phyloP scores from a whole-genome alignment of 2,113 vertebrate species.

The Nothobranchius furzeri region DNA sequence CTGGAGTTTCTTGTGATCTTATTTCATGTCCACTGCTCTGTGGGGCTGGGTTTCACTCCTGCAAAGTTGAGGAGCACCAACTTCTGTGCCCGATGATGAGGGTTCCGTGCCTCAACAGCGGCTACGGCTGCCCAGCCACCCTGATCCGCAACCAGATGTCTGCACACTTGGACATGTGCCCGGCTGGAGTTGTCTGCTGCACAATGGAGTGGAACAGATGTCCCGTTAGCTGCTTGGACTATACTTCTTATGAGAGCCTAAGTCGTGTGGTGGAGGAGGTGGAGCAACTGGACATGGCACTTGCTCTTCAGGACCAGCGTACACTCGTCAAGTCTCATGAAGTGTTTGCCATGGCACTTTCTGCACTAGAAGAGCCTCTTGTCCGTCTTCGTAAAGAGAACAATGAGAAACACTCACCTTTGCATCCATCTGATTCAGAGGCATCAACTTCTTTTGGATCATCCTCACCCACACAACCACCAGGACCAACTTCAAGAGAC shows the following conservation, averaged over 20 bases:
- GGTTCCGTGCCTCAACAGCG: conserved; percentile 91
- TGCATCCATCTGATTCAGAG: conserved; percentile 13
- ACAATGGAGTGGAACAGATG: conserved; percentile 99
- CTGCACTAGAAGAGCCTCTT: conserved; percentile 74
- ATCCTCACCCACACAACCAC: conserved; percentile 6
- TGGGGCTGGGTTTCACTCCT: conserved; percentile 94
- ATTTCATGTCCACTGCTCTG: conserved; percentile 88
- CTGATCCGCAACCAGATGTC: conserved; percentile 90
- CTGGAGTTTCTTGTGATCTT: conserved; percentile 89
- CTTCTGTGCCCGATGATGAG: conserved; percentile 91
- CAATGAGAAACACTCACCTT: background rate
- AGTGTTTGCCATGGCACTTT: conserved; percentile 91
- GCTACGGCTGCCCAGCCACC: conserved; percentile 90
- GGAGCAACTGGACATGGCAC: conserved; percentile 95
- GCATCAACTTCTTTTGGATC: conserved; percentile 18
- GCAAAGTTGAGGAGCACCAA: conserved; percentile 91
- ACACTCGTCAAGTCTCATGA: conserved; percentile 94
- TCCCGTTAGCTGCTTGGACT: conserved; percentile 93
- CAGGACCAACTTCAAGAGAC: conserved; percentile 31
- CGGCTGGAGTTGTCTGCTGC: conserved; percentile 95
- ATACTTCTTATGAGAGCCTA: conserved; percentile 92
- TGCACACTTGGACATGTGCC: conserved; percentile 92
- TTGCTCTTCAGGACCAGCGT: conserved; percentile 95
- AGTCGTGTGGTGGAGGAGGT: conserved; percentile 92
- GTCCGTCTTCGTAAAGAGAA: conserved; percentile 44